These are phyloP conservation scores for Xylocampa areola DNA, from an alignment of 2,888 invertebrate species.

Conservation along the genomic window DNA sequence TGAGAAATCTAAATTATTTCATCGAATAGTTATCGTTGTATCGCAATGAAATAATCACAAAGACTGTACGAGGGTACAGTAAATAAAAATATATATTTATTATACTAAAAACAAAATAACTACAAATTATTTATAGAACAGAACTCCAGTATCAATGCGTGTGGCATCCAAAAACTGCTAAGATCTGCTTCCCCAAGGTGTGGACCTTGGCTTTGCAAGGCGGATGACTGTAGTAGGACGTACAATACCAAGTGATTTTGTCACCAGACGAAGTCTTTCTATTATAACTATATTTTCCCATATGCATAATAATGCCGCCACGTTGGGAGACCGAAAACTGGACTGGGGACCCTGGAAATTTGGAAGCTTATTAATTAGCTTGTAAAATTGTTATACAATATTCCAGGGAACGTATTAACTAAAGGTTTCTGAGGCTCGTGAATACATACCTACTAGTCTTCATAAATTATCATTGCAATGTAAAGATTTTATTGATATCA, in stretches of 20 bases:
- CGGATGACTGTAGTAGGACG: conserved; percentile 57
- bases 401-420: background rate
- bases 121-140: conserved; percentile 5
- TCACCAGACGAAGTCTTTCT: conserved; percentile 46
- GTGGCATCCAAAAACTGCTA: conserved; percentile 38
- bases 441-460: no score
- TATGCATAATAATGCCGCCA: conserved; percentile 65
- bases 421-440: background rate
- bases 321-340: conserved; percentile 63
- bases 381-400: no score
- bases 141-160: conserved; percentile 34
- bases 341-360: conserved; percentile 37
- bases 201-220: conserved; percentile 62
- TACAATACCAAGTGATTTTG: conserved; percentile 65
- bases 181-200: conserved; percentile 35
- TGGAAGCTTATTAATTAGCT: no score
- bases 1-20: no score
- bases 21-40: no score
- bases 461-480: no score
- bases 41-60: background rate
- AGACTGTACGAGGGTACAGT: background rate
- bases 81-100: conserved; percentile 17
- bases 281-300: conserved; percentile 64
- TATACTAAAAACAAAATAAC: conserved; percentile 11
- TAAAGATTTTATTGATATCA: no score